Percentiles rank a stretch among this genome's conserved stretches.
Evolutionary conservation across 2,888 invertebrate genomes (phyloP).

Genomic region (Priocnemis perturbator): DNA sequence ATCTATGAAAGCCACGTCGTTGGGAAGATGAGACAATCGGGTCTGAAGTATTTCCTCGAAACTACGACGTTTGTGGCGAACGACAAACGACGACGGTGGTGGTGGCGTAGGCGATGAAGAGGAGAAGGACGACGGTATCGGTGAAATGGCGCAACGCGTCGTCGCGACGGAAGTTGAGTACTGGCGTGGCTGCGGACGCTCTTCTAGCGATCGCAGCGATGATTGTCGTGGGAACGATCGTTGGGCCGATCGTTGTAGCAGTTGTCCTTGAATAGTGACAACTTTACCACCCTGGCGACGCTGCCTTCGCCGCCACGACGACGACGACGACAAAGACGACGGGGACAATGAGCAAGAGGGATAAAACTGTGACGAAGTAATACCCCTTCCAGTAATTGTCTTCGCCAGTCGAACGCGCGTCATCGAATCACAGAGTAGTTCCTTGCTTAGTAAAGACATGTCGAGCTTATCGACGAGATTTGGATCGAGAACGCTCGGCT

Average conservation of each 20-base stretch:
- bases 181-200: neutral
- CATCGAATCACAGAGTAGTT: slow-evolving; percentile 74
- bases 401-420: slow-evolving; percentile 46
- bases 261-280: no score
- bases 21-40: slow-evolving; percentile 14
- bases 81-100: slow-evolving; percentile 30
- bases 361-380: neutral
- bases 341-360: no score
- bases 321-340: slow-evolving; percentile 16
- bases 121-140: slow-evolving; percentile 27
- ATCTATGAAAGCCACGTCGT: slow-evolving; percentile 33
- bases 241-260: slow-evolving; percentile 4
- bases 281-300: slow-evolving; percentile 28
- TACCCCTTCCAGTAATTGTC: slow-evolving; percentile 21
- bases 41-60: slow-evolving; percentile 54
- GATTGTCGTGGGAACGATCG: neutral
- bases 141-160: no score
- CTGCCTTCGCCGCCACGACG: slow-evolving; percentile 52
- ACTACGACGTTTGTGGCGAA: slow-evolving; percentile 49
- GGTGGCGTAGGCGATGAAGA: slow-evolving; percentile 19
- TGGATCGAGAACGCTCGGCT: slow-evolving; percentile 77
- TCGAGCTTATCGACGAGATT: slow-evolving; percentile 77
- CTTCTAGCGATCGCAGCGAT: neutral
- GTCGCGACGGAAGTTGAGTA: no score
- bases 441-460: slow-evolving; percentile 78